Evolutionary conservation across 2,113 vertebrate genomes (phyloP).

Genomic region (Amphilophus citrinellus): DNA sequence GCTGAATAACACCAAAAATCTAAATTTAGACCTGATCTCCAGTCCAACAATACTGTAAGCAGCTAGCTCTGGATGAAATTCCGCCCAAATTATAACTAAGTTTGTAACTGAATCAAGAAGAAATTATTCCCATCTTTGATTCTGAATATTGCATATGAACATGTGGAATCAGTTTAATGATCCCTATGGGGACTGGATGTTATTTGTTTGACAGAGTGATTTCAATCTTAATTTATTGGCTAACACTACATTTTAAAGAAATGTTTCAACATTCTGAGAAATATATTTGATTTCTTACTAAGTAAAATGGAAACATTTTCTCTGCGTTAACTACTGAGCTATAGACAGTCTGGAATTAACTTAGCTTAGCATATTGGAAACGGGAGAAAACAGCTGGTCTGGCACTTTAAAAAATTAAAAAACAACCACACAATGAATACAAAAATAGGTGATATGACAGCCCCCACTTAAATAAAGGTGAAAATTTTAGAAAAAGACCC

Average conservation of each 20-base stretch:
- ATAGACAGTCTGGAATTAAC: not conserved
- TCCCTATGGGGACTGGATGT: not conserved
- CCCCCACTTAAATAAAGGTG: not conserved
- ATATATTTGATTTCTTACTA: not conserved
- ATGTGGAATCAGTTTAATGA: not conserved
- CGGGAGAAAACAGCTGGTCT: not conserved
- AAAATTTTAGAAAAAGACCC: not conserved
- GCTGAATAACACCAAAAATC: slow-evolving; percentile 18
- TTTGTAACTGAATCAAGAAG: not conserved
- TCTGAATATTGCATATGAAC: not conserved
- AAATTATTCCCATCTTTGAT: not conserved
- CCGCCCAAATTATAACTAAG: not conserved
- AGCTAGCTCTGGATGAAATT: not conserved
- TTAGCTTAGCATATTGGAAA: slow-evolving; percentile 3
- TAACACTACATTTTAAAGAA: slow-evolving; percentile 10
- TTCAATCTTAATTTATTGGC: too few relatives aligned
- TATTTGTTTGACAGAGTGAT: not conserved
- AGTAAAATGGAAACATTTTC: not conserved
- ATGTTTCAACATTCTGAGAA: not conserved
- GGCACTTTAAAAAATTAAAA: not conserved
- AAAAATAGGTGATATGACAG: not conserved
- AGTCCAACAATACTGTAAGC: slow-evolving; percentile 10
- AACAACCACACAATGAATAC: not conserved
- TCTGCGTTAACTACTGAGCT: not conserved
- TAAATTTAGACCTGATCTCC: slow-evolving; percentile 23